These are phyloP conservation scores for Macrochelys suwanniensis DNA, from an alignment of 2,797 vertebrate genomes.

Conservation along the genomic window DNA sequence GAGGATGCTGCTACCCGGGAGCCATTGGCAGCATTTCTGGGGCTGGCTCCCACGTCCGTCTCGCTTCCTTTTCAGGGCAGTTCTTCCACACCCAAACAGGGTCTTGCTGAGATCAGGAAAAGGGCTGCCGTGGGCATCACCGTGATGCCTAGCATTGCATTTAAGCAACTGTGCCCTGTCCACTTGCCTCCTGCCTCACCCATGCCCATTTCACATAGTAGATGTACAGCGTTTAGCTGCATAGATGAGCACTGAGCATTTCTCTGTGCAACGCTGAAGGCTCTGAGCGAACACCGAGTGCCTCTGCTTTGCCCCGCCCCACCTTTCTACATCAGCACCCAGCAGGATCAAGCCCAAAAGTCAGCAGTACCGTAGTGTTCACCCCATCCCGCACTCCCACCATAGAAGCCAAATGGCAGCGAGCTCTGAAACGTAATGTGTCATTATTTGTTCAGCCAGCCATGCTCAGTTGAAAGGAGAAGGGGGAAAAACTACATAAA, in stretches of 20 bases:
- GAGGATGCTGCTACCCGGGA: not conserved
- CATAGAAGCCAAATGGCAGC: not conserved
- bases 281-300: not conserved
- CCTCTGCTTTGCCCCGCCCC: not conserved
- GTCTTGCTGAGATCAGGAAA: not conserved
- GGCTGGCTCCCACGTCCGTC: not conserved
- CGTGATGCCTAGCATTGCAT: not conserved
- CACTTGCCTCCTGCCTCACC: too few relatives aligned
- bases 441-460: conserved; percentile 52
- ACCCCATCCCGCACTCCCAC: not conserved
- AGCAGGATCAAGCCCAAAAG: not conserved
- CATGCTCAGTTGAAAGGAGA: conserved; percentile 45
- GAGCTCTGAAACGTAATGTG: not conserved
- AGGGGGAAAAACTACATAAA: conserved; percentile 52
- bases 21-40: not conserved
- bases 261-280: not conserved
- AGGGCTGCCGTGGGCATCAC: not conserved
- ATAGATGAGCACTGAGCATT: not conserved
- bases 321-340: not conserved
- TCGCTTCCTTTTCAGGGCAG: not conserved
- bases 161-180: not conserved
- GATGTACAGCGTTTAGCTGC: too few relatives aligned
- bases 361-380: not conserved
- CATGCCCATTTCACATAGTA: too few relatives aligned
- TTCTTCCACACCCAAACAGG: not conserved